Base-by-base conservation (phyloP, 2,113 vertebrate genomes). In the Nicator chloris region DNA sequence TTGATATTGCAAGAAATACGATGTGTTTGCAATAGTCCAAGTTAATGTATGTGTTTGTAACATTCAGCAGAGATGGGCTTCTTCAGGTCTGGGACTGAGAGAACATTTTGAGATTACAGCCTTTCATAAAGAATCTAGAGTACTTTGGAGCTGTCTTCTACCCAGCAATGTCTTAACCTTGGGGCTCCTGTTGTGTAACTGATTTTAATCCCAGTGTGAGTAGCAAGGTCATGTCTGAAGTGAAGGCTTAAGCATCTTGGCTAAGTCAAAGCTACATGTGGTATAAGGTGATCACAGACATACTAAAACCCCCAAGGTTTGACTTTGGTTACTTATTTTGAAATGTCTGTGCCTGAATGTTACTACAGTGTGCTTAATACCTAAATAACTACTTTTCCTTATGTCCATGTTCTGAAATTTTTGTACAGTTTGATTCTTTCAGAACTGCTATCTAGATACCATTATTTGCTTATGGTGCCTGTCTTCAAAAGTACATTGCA, bases 1-100 rank as follows among this genome's bases (percentile, higher is more conserved):
- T 76, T 73, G 85, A 77, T 88, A 57, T 7, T 80, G 42, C 63
- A 86, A 39, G 63, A 85, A 88, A 57, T 80, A 27, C 79, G 71
- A 59, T 77, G 65, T 90, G 95, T 77, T 95, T 78, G 69, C 63
- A 57, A 13, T 61, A 61, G 59, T 13, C 24, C 9, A 60, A 65
- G 65, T 77, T 88, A 76, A 65, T 82, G n/a, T 60, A 88, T 0
- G 22, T 92, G 85, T 95, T 92, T 2, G 20, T 94, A 90, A 92
- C 93, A 83, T 90, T 94, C 14, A 83, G 50, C 95, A 96, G 95
- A 80, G 71, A 47, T 94, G 51, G 37, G 31, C 26, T 82, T 50
- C 13, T 59, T 69, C 59, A 31, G 26, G 31, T 56, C 33, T 80
- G 75, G 45, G n/a, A 35, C 26, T 72, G 12, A 59, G 56, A 63